A percentile compares a stretch with the other conserved stretches of the same genome.
Evolutionary conservation across 2,797 vertebrate species (phyloP).

Genomic region (Petrocephalus schoutedeni): DNA sequence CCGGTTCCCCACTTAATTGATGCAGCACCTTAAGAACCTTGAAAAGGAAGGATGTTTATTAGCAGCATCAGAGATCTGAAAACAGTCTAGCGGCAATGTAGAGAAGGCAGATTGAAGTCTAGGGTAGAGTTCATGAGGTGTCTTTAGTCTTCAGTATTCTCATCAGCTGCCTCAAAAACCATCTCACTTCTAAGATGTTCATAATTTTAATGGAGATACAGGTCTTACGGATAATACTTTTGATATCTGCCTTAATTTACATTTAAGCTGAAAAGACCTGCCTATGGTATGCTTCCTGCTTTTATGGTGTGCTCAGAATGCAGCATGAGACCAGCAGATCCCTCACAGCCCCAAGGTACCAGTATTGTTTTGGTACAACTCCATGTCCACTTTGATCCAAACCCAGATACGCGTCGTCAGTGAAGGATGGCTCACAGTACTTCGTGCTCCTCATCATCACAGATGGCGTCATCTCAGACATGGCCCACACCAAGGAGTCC

Average conservation of each 20-base stretch:
- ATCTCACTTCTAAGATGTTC: not conserved
- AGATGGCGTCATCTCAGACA: constrained; percentile 96
- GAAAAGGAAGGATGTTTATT: not conserved
- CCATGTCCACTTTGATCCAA: constrained; percentile 3
- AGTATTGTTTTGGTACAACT: not conserved
- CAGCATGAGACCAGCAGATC: not conserved
- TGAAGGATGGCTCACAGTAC: constrained; percentile 96
- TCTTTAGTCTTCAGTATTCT: not conserved
- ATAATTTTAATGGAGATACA: not conserved
- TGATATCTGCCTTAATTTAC: not conserved
- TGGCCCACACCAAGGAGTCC: constrained; percentile 97
- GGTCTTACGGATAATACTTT: not conserved
- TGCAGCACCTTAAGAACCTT: not conserved
- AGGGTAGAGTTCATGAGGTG: not conserved
- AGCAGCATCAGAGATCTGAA: not conserved
- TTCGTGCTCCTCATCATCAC: constrained; percentile 96
- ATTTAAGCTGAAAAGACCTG: not conserved
- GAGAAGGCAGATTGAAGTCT: not conserved
- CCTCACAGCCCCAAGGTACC: not conserved
- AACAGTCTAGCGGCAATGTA: not conserved
- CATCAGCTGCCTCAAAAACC: not conserved
- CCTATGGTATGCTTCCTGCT: not conserved
- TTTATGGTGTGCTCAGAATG: not conserved
- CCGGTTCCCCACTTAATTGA: not conserved
- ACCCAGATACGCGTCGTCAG: constrained; percentile 82